Evolutionary conservation across 2,888 invertebrate species (phyloP), one percentile per base, ranked within the genome.

Genomic region (Ischnura elegans): DNA sequence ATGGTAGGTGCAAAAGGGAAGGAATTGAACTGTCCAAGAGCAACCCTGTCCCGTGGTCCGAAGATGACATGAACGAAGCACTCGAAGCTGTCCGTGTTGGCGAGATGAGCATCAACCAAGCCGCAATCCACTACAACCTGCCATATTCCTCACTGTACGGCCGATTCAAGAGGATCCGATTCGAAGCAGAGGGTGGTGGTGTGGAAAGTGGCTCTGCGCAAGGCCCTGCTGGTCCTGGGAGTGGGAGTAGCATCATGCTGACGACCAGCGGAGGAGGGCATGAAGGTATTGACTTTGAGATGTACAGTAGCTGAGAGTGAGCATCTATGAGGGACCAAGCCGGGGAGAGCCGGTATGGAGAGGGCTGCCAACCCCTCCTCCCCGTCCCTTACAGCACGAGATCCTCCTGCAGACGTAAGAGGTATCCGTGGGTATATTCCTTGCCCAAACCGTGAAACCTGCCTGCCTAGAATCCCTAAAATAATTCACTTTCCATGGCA

Each of bases 41-140:
- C 94, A 98, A 98, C 96, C 98, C 98, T n/a, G 98, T 98, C 87
- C 98, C 98, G 19, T 98, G 98, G 98, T 98, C 98, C n/a, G 98
- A 98, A 95, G 98, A 98, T 95, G 98, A 98, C 47, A 98, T 98
- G 98, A 98, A 98, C 43, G 98, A 98, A 96, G 98, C 98, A 43
- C 96, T 98, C 87, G 98, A 98, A 96, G 98, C 98, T 94, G 98
- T 98, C 95, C 98, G 98, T 95, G 97, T 98, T 94, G 98, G 98
- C 47, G 98, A 98, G 95, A 98, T 98, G 98, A 98, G 98, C 94
- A 98, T 98, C 95, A 98, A 98, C 96, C 98, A 98, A 96, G 98
- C 98, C 93, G 98, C 98, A 93, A 98, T 98, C 95, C 98, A 98
- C 95, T 98, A 97, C 96, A 98, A 98, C 96, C 96, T 98, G 95